Evolutionary conservation across 2,797 vertebrate genomes (phyloP).

Genomic region (Chrysolophus pictus): DNA sequence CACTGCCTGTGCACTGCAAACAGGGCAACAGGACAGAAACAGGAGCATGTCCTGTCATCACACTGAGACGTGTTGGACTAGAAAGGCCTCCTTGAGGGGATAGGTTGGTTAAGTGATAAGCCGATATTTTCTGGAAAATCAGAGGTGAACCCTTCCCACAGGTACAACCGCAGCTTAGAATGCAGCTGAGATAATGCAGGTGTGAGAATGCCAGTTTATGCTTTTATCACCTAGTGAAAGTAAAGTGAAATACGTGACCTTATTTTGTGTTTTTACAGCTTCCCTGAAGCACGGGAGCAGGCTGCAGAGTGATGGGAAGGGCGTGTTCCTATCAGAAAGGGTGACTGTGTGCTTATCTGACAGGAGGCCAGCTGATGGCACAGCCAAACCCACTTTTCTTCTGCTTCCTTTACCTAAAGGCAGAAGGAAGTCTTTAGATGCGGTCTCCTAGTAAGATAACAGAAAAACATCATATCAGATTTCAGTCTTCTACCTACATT

Average conservation of each 20-base stretch:
- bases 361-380: neutral
- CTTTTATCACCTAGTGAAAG: neutral
- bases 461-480: neutral
- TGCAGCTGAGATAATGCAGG: neutral
- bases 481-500: neutral
- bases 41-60: neutral
- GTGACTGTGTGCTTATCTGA: neutral
- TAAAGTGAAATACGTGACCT: neutral
- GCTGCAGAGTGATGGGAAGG: neutral
- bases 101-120: neutral
- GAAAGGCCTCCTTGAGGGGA: neutral
- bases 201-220: neutral
- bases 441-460: neutral
- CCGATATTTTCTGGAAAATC: neutral
- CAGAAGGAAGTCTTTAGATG: neutral
- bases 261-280: neutral
- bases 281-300: neutral
- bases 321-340: neutral
- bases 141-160: neutral
- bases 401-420: neutral
- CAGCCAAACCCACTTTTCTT: neutral
- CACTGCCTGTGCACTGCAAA: accelerated
- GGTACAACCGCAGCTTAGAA: neutral
- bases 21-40: neutral
- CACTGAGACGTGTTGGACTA: neutral